These are phyloP conservation scores for Unio delphinus DNA, from an alignment of 2,888 invertebrate genomes.

Conservation along the genomic window DNA sequence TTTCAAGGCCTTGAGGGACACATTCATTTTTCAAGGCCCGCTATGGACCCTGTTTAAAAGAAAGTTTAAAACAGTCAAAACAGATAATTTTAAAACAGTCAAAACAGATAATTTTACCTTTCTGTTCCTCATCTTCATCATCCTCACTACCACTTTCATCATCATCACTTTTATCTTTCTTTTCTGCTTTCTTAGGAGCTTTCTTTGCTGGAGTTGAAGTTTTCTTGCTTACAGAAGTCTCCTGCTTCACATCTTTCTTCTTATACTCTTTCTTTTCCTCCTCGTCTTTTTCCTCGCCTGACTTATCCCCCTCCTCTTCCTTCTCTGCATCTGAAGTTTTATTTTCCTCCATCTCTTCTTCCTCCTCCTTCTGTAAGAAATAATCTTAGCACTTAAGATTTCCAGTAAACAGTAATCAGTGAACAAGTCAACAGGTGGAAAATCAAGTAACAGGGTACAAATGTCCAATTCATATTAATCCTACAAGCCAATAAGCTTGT, in stretches of 20 bases:
- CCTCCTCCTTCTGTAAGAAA: conserved; percentile 7
- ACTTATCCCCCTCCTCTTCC: conserved; percentile 5
- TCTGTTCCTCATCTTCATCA: conserved; percentile 41
- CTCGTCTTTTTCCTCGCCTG: conserved; percentile 8
- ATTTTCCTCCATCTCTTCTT: conserved; percentile 18
- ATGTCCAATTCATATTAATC: no score
- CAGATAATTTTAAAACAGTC: conserved; percentile 11
- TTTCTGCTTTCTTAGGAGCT: conserved; percentile 9
- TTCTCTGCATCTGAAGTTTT: conserved; percentile 19
- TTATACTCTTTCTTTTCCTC: conserved; percentile 19
- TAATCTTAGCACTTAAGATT: no score
- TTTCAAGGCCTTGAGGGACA: no score
- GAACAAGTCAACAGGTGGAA: background rate
- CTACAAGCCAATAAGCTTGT: no score
- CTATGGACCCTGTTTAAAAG: no score
- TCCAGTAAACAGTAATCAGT: background rate
- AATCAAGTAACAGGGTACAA: background rate
- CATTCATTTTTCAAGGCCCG: no score
- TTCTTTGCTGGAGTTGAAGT: background rate
- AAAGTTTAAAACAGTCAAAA: no score
- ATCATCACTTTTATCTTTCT: conserved; percentile 19
- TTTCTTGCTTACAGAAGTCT: background rate
- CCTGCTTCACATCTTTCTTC: conserved; percentile 9
- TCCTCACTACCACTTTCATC: conserved; percentile 36
- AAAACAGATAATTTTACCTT: conserved; percentile 26